phyloP scores from a whole-genome alignment of 2,888 invertebrate species.

The Julus scanicus region DNA sequence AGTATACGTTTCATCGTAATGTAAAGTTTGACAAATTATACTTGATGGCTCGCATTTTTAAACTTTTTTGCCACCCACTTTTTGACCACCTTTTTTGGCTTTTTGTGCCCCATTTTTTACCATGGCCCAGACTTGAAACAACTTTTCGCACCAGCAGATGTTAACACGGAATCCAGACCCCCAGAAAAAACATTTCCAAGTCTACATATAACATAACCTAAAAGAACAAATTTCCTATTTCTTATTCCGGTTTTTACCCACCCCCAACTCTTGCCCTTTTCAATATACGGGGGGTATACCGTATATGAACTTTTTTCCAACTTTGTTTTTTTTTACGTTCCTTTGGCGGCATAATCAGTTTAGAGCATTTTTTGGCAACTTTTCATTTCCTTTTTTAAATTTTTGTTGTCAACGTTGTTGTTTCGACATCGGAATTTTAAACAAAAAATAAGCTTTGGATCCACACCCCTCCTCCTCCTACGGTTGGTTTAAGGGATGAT shows the following conservation, averaged over 20 bases:
- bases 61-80: conserved; percentile 17
- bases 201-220: background rate
- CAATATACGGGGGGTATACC: background rate
- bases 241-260: conserved; percentile 31
- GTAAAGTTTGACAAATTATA: conserved; percentile 30
- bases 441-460: background rate
- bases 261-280: background rate
- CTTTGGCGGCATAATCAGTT: conserved; percentile 34
- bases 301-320: background rate
- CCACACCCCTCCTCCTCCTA: background rate
- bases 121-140: conserved; percentile 1
- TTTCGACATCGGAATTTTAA: conserved; percentile 24
- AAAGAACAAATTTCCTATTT: background rate
- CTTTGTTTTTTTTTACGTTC: background rate
- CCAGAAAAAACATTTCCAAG: background rate
- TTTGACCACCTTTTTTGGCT: conserved; percentile 6
- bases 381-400: conserved; percentile 30
- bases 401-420: conserved; percentile 29
- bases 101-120: background rate
- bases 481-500: background rate
- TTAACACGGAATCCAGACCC: background rate
- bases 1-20: background rate
- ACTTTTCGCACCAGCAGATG: conserved; percentile 23
- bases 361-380: background rate
- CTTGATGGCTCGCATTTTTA: conserved; percentile 18